Conservation (phyloP, 2,888 invertebrate species). For the Drosophila nigricruria region DNA sequence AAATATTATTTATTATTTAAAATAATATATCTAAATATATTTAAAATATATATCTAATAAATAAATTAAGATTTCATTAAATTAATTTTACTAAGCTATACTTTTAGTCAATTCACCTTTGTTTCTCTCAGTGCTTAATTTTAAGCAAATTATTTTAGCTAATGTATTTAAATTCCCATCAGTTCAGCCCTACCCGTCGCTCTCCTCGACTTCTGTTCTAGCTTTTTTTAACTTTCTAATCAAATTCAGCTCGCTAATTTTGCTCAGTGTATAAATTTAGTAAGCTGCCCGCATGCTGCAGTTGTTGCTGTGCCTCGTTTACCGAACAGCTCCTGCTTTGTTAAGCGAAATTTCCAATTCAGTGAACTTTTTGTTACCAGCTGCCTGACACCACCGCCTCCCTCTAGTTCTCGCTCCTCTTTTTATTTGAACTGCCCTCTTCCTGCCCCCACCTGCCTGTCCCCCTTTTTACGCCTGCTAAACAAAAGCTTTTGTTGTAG, state of each 20-base stretch:
- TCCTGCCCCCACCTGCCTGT: background rate
- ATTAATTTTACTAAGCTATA: background rate
- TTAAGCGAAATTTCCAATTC: conserved; percentile 77
- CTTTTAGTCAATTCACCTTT: background rate
- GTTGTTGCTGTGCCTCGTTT: conserved; percentile 1
- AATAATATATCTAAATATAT: no score
- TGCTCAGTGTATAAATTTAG: conserved; percentile 16
- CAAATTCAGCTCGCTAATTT: background rate
- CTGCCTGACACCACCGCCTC: conserved; percentile 28
- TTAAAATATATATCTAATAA: background rate
- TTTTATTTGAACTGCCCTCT: conserved; percentile 8
- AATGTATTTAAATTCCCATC: background rate
- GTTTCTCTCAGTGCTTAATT: background rate
- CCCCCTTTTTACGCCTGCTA: conserved; percentile 29
- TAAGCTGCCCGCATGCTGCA: conserved; percentile 47
- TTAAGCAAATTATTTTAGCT: background rate
- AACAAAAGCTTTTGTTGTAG: conserved; percentile 53
- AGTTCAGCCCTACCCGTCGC: background rate
- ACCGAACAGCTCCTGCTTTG: conserved; percentile 36
- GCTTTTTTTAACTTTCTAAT: background rate
- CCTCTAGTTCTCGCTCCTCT: background rate
- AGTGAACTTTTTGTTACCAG: conserved; percentile 73
- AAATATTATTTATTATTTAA: background rate
- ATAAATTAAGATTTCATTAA: background rate
- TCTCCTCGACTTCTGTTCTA: background rate